Evolutionary conservation across 53 echinoderm and acorn worm genomes (phyloP).

Genomic region (Henricia sp.): DNA sequence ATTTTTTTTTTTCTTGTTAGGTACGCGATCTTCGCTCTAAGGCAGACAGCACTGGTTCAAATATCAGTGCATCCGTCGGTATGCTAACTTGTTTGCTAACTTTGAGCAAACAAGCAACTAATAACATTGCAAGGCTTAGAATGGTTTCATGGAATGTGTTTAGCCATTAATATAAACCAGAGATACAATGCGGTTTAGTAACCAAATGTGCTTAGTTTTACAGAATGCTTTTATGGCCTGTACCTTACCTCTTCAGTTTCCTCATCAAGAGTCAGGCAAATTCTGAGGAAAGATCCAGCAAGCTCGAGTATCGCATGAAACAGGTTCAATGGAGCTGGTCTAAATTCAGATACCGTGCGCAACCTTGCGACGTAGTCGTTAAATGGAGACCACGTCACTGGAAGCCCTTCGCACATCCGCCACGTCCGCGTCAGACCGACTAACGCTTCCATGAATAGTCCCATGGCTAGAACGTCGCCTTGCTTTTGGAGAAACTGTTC

Average conservation of each 20-base stretch:
- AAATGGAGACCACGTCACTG: conserved; percentile 59
- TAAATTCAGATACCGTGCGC: conserved; percentile 31
- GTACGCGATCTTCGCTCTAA: no score
- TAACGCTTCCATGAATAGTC: conserved; percentile 65
- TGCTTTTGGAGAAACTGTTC: conserved; percentile 69
- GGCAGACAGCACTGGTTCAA: no score
- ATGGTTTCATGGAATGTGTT: no score
- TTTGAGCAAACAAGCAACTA: no score
- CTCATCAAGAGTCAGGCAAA: conserved; percentile 62
- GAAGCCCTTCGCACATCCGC: conserved; percentile 67
- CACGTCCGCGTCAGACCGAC: conserved; percentile 67
- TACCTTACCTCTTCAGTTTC: conserved; percentile 59
- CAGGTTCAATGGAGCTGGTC: conserved; percentile 25
- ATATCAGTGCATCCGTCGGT: no score
- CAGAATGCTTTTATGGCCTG: conserved; percentile 28
- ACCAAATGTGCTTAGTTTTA: no score
- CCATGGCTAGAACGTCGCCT: conserved; percentile 47
- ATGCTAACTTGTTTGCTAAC: no score
- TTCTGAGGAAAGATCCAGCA: conserved; percentile 75
- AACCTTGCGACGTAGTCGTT: conserved; percentile 27
- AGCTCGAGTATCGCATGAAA: conserved; percentile 72
- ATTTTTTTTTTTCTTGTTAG: no score
- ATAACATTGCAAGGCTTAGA: no score
- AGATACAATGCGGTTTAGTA: no score
- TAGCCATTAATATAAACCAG: no score